Conservation (phyloP, 2,113 vertebrate genomes). For the Hydrolagus affinis region DNA sequence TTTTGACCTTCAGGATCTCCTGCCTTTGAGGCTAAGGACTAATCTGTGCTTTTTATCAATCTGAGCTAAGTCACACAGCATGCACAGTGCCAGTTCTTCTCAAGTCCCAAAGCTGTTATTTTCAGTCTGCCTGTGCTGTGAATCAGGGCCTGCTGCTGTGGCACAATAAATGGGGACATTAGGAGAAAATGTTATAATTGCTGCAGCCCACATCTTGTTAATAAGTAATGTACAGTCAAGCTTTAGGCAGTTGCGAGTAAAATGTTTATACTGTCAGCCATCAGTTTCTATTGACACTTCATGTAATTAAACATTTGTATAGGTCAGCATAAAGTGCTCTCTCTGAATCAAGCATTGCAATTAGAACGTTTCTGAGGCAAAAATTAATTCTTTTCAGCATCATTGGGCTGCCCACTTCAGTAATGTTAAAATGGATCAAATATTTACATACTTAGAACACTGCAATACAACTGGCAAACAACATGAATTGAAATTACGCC, state of each 20-base stretch:
- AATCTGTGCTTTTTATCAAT: conserved; percentile 72
- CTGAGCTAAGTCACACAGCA: conserved; percentile 59
- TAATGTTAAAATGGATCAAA: conserved; percentile 3
- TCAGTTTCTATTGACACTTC: conserved; percentile 29
- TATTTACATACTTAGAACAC: not conserved
- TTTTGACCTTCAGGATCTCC: conserved; percentile 79
- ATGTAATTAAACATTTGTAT: conserved; percentile 30
- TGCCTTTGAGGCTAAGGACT: conserved; percentile 60
- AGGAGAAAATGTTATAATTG: conserved; percentile 71
- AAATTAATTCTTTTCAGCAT: not conserved
- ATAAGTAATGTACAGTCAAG: conserved; percentile 78
- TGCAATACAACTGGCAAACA: not conserved
- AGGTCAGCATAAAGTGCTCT: conserved; percentile 22
- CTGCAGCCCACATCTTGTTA: conserved; percentile 75
- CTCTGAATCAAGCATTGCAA: not conserved
- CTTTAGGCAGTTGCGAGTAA: conserved; percentile 69
- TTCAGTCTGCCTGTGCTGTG: conserved; percentile 62
- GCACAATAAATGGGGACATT: conserved; percentile 76
- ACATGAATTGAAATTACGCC: too few relatives aligned
- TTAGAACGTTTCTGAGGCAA: not conserved
- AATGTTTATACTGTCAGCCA: conserved; percentile 64
- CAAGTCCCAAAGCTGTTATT: conserved; percentile 58
- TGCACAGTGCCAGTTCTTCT: conserved; percentile 54
- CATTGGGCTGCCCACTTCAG: not conserved
- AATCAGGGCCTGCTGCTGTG: conserved; percentile 65